Base-by-base conservation (phyloP, 1,140 invertebrate genomes). In the Calliphora vicina region DNA sequence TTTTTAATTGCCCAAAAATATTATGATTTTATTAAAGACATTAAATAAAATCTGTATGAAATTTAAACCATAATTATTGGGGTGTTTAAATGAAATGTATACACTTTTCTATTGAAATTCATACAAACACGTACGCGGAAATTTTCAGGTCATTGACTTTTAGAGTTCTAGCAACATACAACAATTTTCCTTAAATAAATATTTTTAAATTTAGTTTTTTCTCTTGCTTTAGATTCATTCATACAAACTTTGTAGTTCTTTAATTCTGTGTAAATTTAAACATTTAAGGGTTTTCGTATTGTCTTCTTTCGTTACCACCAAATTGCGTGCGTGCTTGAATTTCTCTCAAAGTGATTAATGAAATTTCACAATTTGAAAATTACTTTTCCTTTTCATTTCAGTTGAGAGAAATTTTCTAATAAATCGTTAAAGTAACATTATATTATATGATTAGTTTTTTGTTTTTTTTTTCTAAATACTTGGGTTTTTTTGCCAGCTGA, bases 11-110 rank as follows among this genome's bases (percentile, higher is more conserved):
- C 73, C 73, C 35, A 76, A 76, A 74, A 76, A 76, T 84, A 83
- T 83, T 82, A 80, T 67, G 61, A 83, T 80, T 85, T 85, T 83
- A 82, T 86, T 85, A 84, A 84, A 20, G 20, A 45, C 20, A 45
- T 45, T 45, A 23, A 25, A 67, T 82, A 50, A 80, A 84, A 71
- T 80, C 81, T 35, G 29, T 45, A 27, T 61, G 81, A 81, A 72
- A 76, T 82, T 83, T 81, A 81, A 82, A 78, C 81, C 82, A 67
- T 67, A 67, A 67, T 67, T 67, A 67, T 67, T 67, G 61, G 61
- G 61, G 61, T 67, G 61, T 20, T 50, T 20, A 20, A 23, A 10
- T 10, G 10, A 6, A 1, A 67, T 23, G 57, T 8, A 67, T 1
- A 23, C 4, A 67, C 2, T 67, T 67, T 67, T n/a, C 50, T 23